Conservation (phyloP, 2,797 vertebrate species). For the Centroberyx gerrardi region DNA sequence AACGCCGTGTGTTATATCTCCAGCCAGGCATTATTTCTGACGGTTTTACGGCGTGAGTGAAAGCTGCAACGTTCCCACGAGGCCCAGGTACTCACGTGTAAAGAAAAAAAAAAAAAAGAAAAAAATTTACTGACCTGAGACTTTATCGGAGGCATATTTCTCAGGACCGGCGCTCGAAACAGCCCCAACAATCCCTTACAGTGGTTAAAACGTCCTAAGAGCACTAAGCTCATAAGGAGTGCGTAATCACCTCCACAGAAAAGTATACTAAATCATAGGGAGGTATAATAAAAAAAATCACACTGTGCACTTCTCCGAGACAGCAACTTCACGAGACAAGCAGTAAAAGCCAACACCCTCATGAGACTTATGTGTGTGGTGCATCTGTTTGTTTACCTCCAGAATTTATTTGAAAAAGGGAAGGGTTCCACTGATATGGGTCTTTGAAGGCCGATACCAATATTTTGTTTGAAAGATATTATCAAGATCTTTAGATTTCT, state of each 20-base stretch:
- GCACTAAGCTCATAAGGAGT: constrained; percentile 51
- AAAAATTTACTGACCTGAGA: constrained; percentile 54
- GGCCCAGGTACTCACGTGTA: constrained; percentile 62
- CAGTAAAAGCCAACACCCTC: not conserved
- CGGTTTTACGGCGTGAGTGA: constrained; percentile 63
- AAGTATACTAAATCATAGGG: constrained; percentile 41
- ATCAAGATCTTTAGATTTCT: too few relatives aligned
- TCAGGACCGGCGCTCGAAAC: constrained; percentile 14
- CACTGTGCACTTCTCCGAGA: not conserved
- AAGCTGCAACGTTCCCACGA: constrained; percentile 59
- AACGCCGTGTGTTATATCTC: constrained; percentile 60
- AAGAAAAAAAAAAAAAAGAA: not conserved
- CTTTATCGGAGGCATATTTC: constrained; percentile 63
- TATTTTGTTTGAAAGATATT: too few relatives aligned
- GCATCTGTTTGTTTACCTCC: too few relatives aligned
- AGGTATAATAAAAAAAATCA: constrained; percentile 33
- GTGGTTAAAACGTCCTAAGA: constrained; percentile 51
- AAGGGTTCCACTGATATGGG: too few relatives aligned
- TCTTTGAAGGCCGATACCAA: too few relatives aligned
- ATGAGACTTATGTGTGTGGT: too few relatives aligned
- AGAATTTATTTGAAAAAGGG: too few relatives aligned
- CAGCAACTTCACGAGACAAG: not conserved
- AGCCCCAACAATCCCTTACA: constrained; percentile 23
- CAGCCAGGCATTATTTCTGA: constrained; percentile 64
- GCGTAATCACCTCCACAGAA: constrained; percentile 43